These are phyloP conservation scores for Ameiurus melas DNA, from an alignment of 2,113 vertebrate genomes.

Conservation along the genomic window DNA sequence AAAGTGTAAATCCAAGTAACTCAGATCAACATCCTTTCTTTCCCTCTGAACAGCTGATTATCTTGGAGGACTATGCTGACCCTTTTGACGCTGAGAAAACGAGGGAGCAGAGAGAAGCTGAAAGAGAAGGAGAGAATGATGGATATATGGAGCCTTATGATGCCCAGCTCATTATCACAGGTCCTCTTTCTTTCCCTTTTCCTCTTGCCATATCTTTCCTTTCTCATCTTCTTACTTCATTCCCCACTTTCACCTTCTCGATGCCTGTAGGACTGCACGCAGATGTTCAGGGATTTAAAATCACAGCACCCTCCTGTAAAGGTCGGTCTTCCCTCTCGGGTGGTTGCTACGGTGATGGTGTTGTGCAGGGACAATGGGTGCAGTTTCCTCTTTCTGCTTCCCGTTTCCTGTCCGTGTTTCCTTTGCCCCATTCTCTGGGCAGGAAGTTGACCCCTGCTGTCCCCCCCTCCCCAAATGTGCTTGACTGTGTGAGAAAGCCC, in stretches of 20 bases:
- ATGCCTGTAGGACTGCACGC: not conserved
- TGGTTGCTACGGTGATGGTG: constrained; percentile 73
- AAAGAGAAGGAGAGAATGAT: constrained; percentile 87
- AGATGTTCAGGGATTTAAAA: constrained; percentile 41
- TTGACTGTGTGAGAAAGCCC: constrained; percentile 62
- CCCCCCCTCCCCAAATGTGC: constrained; percentile 39
- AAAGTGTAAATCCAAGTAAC: not conserved
- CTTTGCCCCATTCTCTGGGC: constrained; percentile 77
- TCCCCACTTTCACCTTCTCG: not conserved
- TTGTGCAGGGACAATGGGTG: constrained; percentile 80
- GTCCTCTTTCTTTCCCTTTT: constrained; percentile 59
- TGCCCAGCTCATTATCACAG: constrained; percentile 95
- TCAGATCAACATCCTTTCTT: not conserved
- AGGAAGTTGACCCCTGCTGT: constrained; percentile 69
- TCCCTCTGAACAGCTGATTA: constrained; percentile 79
- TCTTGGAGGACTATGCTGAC: constrained; percentile 93
- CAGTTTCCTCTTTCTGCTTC: constrained; percentile 82
- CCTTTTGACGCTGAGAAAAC: constrained; percentile 91
- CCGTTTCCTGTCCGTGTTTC: constrained; percentile 81
- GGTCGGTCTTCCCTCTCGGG: constrained; percentile 61
- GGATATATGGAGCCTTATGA: constrained; percentile 98
- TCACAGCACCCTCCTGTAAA: constrained; percentile 50
- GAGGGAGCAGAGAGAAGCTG: constrained; percentile 86
- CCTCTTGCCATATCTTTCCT: not conserved
- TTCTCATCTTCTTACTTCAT: not conserved